phyloP scores from a whole-genome alignment of 2,113 vertebrate genomes.

The Eonycteris spelaea region DNA sequence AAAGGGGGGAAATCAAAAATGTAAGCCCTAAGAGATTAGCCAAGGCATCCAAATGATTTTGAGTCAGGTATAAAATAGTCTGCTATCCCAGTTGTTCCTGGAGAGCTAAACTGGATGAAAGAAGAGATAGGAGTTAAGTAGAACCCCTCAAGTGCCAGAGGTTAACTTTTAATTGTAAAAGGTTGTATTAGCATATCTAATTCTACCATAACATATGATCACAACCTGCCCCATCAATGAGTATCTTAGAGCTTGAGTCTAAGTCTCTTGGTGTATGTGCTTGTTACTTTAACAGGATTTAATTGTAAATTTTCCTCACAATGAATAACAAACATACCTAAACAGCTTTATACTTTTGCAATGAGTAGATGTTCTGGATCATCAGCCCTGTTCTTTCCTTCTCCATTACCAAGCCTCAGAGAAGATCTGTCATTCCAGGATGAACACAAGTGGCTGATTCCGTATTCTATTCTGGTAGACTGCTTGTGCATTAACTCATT shows the following conservation, averaged over 20 bases:
- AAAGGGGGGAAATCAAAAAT: not conserved
- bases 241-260: too few relatives aligned
- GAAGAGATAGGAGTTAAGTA: not conserved
- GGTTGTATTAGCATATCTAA: not conserved
- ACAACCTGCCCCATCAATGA: not conserved
- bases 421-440: not conserved
- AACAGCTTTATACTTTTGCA: not conserved
- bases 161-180: fast-evolving
- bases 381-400: not conserved
- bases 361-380: not conserved
- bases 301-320: not conserved
- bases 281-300: not conserved
- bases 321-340: not conserved
- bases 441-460: not conserved
- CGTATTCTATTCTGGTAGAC: not conserved
- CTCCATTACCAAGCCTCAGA: not conserved
- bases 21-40: not conserved
- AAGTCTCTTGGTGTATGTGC: not conserved
- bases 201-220: too few relatives aligned
- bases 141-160: not conserved
- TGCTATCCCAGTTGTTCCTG: not conserved
- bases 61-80: not conserved
- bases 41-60: not conserved
- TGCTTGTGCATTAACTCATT: not conserved
- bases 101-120: not conserved